Evolutionary conservation across 2,113 vertebrate species (phyloP).

Genomic region (Nannospalax galili): DNA sequence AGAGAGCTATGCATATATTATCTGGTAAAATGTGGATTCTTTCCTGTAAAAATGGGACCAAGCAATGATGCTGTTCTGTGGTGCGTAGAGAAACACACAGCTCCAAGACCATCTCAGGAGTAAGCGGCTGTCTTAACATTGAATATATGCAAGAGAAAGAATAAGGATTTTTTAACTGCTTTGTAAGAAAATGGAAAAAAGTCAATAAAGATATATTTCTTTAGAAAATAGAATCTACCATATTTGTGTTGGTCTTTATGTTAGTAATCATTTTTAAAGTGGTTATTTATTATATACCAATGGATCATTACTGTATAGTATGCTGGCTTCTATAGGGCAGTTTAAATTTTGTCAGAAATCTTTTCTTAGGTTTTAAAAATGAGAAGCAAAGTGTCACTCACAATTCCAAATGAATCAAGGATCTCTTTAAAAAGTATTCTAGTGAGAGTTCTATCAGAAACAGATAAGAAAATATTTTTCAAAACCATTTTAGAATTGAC

Average conservation of each 20-base stretch:
- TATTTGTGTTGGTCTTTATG: conserved; percentile 73
- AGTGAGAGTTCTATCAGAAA: background rate
- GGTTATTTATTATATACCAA: conserved; percentile 58
- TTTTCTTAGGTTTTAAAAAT: conserved; percentile 41
- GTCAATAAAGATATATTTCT: conserved; percentile 85
- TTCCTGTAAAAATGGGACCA: conserved; percentile 78
- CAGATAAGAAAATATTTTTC: conserved; percentile 41
- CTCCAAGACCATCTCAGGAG: conserved; percentile 75
- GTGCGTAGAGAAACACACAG: conserved; percentile 69
- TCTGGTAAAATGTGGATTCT: conserved; percentile 71
- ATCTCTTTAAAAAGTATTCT: conserved; percentile 63
- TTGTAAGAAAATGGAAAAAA: conserved; percentile 81
- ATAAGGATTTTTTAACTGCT: conserved; percentile 81
- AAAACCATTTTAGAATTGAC: conserved; percentile 16
- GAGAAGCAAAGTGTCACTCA: conserved; percentile 21
- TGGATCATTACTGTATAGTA: conserved; percentile 55
- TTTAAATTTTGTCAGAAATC: conserved; percentile 74
- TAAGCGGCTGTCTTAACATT: conserved; percentile 59
- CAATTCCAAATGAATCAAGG: conserved; percentile 62
- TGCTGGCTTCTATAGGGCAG: conserved; percentile 28
- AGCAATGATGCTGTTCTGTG: conserved; percentile 71
- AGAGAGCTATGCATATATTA: conserved; percentile 77
- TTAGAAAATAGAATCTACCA: conserved; percentile 80
- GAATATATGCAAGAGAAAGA: conserved; percentile 71
- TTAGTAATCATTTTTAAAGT: conserved; percentile 53